Base-by-base conservation (phyloP, 2,113 vertebrate genomes). In the Gambusia holbrooki region DNA sequence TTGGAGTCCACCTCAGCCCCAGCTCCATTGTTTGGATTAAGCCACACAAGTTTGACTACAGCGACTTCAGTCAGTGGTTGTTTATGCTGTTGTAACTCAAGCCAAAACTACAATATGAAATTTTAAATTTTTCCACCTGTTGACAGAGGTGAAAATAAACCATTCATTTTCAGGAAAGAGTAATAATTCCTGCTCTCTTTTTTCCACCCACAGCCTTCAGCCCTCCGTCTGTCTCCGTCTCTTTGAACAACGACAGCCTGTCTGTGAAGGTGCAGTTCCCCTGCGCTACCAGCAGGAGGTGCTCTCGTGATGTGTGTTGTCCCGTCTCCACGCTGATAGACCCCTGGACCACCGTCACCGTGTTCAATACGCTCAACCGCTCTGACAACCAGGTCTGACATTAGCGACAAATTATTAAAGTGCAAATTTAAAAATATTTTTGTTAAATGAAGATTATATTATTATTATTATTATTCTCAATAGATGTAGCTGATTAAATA, bases 231-330 rank as follows among this genome's bases (percentile, higher is more conserved):
- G 70, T 95, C 45, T 88, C 66, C 0, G 27, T 92, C 5, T 91
- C 81, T 5, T 15, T 91, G 76, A 66, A 73, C 10, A 73, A 87
- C 0, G 68, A 76, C 7, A 54, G 35, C 66, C 79, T 95, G 33
- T 14, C 69, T 63, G 93, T 92, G 42, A 63, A 69, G 54, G 90
- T 95, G 76, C 63, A 76, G 58, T 93, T 93, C 76, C 93, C 92
- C 29, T 91, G 90, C 62, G 80, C 90, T 3, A 66, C 82, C 85
- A 92, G 60, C 79, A 88, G 85, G 84, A 68, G 87, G 86, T 87
- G 87, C 85, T 87, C 88, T 68, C 27, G 32, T 7, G 72, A 69
- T 27, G 17, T 45, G 11, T 89, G 84, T 79, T 93, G 93, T 51
- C 81, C 86, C 3, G 3, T 94, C 14, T 83, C 83, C 4, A 27